Base-by-base conservation (phyloP, 1,140 invertebrate species). In the Camponotus floridanus region DNA sequence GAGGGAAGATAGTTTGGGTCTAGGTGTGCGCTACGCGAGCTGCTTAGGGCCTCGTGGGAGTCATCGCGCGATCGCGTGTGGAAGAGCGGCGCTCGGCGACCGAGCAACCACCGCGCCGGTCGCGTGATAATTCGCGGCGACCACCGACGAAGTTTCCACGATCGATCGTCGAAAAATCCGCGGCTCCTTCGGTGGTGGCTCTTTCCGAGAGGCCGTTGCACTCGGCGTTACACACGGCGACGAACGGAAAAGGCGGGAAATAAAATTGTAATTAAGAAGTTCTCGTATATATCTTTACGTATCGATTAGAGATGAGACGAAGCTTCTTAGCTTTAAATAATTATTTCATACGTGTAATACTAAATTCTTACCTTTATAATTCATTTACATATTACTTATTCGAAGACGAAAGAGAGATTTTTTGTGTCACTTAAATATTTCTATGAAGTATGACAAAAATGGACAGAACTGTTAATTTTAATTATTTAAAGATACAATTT, bases 121-220 rank as follows among this genome's bases (percentile, higher is more conserved):
- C 79, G 85, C 88, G 85, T 85, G 85, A 89, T 90, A 87, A 89
- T 90, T 90, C 88, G 64, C 85, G 74, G 83, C 85, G 88, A 76
- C 86, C 88, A 90, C 88, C 88, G 83, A 83, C 76, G 88, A 84
- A 80, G 88, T 89, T 90, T 89, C 85, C 88, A 79, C 85, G 88
- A 87, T 90, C 88, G 88, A 90, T 90, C 67, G 85, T 87, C 88
- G 85, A 90, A 90, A 90, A 90, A 90, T 87, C 79, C 21, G 42
- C 85, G 70, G 74, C 57, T 79, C 74, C 51, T 65, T 61, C 65
- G 57, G 73, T 65, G 76, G 70, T 65, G 78, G 76, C 79, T 73
- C 73, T 68, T 71, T 71, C 76, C 55, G 57, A 64, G 42, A 71
- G 85, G 79, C 48, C 79, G 15, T 74, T 79, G 85, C 45, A 70